Evolutionary conservation across 2,113 vertebrate species (phyloP).

Genomic region (Rhinopomastus cyanomelas): DNA sequence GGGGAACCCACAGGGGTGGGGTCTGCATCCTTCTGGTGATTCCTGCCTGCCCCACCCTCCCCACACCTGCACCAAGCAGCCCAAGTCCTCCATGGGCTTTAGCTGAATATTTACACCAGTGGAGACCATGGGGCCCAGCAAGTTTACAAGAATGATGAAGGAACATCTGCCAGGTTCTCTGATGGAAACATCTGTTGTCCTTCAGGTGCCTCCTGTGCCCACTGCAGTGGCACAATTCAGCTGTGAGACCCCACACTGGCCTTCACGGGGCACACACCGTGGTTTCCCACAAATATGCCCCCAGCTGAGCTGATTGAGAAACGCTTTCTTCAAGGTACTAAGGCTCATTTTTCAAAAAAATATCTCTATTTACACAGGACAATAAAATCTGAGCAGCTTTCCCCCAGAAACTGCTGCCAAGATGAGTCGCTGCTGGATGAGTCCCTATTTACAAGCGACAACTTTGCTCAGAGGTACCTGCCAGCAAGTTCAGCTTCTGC

Average conservation of each 20-base stretch:
- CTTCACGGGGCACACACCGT: accelerated
- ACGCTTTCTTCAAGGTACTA: constrained; percentile 29
- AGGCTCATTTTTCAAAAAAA: constrained; percentile 28
- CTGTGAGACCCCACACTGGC: accelerated
- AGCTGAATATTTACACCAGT: constrained; percentile 28
- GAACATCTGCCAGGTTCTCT: constrained; percentile 25
- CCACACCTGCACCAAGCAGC: background rate
- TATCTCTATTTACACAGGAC: constrained; percentile 57
- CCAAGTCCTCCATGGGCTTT: background rate
- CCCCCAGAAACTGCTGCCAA: background rate
- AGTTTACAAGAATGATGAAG: background rate
- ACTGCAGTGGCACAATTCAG: accelerated
- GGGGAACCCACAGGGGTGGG: background rate
- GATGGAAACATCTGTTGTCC: background rate
- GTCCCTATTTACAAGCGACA: constrained; percentile 19
- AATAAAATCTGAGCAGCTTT: constrained; percentile 41
- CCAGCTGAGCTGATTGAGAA: constrained; percentile 47
- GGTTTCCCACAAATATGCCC: background rate
- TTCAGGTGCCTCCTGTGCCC: background rate
- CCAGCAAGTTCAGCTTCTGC: background rate
- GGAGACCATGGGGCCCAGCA: background rate
- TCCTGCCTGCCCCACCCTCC: background rate
- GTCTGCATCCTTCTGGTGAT: background rate
- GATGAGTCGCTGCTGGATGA: background rate
- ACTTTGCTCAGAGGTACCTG: background rate